Percentiles rank a stretch among this genome's conserved stretches.
phyloP scores from a whole-genome alignment of 2,888 invertebrate species.

The Pteria penguin region DNA sequence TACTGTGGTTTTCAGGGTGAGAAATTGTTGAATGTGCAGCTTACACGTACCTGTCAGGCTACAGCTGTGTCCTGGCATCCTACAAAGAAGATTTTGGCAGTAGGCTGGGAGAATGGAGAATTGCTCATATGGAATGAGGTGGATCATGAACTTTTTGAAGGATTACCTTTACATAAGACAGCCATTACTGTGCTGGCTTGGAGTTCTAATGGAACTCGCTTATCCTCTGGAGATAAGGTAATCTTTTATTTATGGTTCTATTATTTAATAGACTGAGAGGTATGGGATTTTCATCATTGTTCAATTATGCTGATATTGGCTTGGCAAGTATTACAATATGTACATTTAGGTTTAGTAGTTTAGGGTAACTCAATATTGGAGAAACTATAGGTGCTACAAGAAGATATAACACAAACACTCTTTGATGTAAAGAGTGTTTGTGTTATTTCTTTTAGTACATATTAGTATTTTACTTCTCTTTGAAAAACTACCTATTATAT shows the following conservation, averaged over 20 bases:
- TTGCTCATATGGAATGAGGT: slow-evolving; percentile 89
- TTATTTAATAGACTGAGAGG: too few relatives aligned
- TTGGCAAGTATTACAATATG: too few relatives aligned
- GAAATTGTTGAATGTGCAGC: slow-evolving; percentile 65
- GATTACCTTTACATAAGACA: slow-evolving; percentile 83
- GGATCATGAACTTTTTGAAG: slow-evolving; percentile 80
- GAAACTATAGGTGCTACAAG: too few relatives aligned
- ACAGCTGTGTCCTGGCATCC: slow-evolving; percentile 90
- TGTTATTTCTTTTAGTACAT: too few relatives aligned
- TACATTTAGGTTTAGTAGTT: too few relatives aligned
- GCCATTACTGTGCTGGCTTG: slow-evolving; percentile 83
- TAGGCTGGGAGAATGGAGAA: slow-evolving; percentile 96
- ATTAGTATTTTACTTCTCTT: too few relatives aligned
- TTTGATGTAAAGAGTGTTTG: too few relatives aligned
- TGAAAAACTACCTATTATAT: too few relatives aligned
- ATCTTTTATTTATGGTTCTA: slow-evolving; percentile 45
- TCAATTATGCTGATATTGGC: too few relatives aligned
- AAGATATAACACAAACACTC: too few relatives aligned
- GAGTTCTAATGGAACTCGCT: slow-evolving; percentile 90
- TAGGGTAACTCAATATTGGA: too few relatives aligned
- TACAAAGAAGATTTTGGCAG: slow-evolving; percentile 88
- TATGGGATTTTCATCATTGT: too few relatives aligned
- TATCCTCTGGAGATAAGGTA: slow-evolving; percentile 92
- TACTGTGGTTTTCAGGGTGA: slow-evolving; percentile 77
- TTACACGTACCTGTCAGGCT: slow-evolving; percentile 71